A percentile compares a stretch with the other conserved stretches of the same genome.
Conservation (phyloP, 2,797 vertebrate genomes). For the Macropus fuliginosus region DNA sequence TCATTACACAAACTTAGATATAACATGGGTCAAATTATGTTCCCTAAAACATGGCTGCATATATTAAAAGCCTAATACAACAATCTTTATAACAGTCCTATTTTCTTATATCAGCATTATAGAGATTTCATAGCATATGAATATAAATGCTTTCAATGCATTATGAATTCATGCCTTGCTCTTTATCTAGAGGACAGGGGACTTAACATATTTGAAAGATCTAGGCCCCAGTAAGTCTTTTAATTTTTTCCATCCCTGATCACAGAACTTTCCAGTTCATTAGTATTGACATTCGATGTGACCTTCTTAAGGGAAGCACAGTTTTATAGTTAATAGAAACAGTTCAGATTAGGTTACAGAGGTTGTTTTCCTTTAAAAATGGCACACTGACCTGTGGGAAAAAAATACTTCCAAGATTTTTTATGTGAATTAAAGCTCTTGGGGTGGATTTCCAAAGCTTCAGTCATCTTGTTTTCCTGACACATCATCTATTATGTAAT, state of each 20-base stretch:
- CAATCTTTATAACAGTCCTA: neutral
- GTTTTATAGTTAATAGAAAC: constrained; percentile 56
- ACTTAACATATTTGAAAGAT: neutral
- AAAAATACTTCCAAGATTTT: constrained; percentile 46
- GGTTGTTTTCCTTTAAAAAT: neutral
- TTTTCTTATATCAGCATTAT: constrained; percentile 3
- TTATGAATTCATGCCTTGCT: neutral
- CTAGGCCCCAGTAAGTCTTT: constrained; percentile 7
- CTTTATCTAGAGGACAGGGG: neutral
- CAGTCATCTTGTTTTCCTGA: constrained; percentile 65
- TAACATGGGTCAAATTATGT: constrained; percentile 15
- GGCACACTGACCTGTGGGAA: constrained; percentile 9
- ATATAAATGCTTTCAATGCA: constrained; percentile 28
- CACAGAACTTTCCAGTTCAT: neutral
- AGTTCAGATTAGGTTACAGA: constrained; percentile 57
- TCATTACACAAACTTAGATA: neutral
- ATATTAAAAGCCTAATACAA: neutral
- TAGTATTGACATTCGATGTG: neutral
- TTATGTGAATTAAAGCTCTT: constrained; percentile 63
- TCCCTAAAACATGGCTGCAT: neutral
- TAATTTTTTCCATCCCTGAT: neutral
- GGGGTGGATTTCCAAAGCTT: constrained; percentile 57
- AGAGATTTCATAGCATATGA: neutral
- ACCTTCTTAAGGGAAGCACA: constrained; percentile 25
- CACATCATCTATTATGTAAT: constrained; percentile 62